These are phyloP conservation scores for Zoanthus gigantus DNA, from an alignment of 92 coral and sea anemone genomes.

Conservation along the genomic window DNA sequence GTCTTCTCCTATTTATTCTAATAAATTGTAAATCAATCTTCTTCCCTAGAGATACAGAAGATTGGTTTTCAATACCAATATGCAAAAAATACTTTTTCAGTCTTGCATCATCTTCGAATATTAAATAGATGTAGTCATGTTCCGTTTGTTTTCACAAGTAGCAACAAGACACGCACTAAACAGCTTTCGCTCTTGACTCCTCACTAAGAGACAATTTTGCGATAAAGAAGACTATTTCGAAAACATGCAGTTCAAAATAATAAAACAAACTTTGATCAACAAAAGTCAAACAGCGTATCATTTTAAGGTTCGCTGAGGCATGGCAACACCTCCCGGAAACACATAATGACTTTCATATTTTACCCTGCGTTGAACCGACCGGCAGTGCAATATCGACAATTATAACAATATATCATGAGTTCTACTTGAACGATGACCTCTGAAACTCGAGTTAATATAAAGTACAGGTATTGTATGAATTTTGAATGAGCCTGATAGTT, in stretches of 20 bases:
- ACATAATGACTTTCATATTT: neutral
- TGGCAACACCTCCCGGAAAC: conserved; percentile 24
- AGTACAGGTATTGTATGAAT: neutral
- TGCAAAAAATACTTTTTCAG: neutral
- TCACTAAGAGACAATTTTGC: neutral
- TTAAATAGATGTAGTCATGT: neutral
- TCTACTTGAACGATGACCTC: neutral
- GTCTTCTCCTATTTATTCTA: neutral
- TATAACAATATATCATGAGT: neutral
- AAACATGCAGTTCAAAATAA: neutral
- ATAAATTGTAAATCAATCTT: neutral
- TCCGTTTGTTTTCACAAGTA: neutral
- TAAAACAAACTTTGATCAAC: neutral
- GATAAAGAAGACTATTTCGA: neutral
- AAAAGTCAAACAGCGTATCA: neutral
- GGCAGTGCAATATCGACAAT: conserved; percentile 19
- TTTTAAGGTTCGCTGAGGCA: neutral
- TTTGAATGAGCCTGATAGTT: neutral
- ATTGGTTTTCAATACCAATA: neutral
- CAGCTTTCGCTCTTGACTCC: neutral
- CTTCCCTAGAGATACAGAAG: neutral
- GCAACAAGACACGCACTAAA: neutral
- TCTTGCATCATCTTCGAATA: conserved; percentile 19
- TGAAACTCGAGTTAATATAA: neutral
- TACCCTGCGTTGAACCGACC: neutral